phyloP scores from a whole-genome alignment of 2,888 invertebrate genomes.

The Ptycholaimellus sp. region DNA sequence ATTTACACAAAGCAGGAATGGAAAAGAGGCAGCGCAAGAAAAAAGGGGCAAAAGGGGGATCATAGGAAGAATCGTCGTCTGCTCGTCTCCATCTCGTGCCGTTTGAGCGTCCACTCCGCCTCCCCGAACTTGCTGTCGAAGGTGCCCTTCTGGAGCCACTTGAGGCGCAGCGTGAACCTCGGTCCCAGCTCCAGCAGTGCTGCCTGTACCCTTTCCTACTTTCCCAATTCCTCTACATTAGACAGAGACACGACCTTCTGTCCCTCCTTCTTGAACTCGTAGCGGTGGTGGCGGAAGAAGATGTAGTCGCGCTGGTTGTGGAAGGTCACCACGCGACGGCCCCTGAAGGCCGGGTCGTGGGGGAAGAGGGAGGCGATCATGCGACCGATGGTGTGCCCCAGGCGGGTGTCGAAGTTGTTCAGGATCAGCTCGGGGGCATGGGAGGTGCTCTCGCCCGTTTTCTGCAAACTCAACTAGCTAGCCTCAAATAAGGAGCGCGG shows the following conservation, averaged over 20 bases:
- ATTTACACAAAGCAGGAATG: too few relatives aligned
- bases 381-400: slow-evolving; percentile 66
- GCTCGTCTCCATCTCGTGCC: slow-evolving; percentile 78
- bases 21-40: too few relatives aligned
- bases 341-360: slow-evolving; percentile 77
- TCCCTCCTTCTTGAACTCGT: slow-evolving; percentile 51
- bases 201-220: too few relatives aligned
- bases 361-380: slow-evolving; percentile 58
- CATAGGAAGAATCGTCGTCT: slow-evolving; percentile 71
- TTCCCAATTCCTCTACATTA: too few relatives aligned
- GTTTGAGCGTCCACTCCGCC: slow-evolving; percentile 64
- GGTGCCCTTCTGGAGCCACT: slow-evolving; percentile 79
- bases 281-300: slow-evolving; percentile 89
- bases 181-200: slow-evolving; percentile 84
- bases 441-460: slow-evolving; percentile 43
- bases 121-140: slow-evolving; percentile 90
- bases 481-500: background rate
- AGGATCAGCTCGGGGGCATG: slow-evolving; percentile 83
- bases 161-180: slow-evolving; percentile 69
- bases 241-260: too few relatives aligned
- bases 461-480: slow-evolving; percentile 17
- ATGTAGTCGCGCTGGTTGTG: slow-evolving; percentile 97
- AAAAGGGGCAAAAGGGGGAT: too few relatives aligned
- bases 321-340: slow-evolving; percentile 74
- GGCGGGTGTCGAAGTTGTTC: slow-evolving; percentile 77